A percentile compares a stretch with the other conserved stretches of the same genome.
Conservation (phyloP, 2,113 vertebrate genomes). For the Alligator mississippiensis region DNA sequence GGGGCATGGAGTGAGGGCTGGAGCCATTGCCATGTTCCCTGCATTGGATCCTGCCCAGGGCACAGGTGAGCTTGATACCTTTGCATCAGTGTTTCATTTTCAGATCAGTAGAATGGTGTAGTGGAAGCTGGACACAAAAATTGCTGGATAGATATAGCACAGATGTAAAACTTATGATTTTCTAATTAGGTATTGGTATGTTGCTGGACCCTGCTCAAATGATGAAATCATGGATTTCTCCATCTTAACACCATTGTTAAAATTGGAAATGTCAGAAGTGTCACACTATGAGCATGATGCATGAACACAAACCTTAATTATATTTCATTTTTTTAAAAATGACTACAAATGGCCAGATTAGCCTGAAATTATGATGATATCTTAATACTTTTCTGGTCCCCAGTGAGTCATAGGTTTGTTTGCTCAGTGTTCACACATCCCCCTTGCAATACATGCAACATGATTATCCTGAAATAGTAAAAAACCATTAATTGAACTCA, state of each 20-base stretch:
- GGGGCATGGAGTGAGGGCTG: no score
- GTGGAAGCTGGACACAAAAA: constrained; percentile 30
- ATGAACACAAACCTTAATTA: constrained; percentile 52
- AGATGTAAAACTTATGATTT: constrained; percentile 41
- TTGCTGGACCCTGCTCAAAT: constrained; percentile 17
- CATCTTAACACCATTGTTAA: constrained; percentile 61
- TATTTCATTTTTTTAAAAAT: constrained; percentile 55
- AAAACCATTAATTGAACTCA: not conserved
- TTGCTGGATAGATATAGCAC: not conserved
- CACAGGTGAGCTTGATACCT: no score
- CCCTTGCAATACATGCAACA: constrained; percentile 13
- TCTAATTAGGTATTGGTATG: constrained; percentile 34
- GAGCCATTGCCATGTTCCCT: no score
- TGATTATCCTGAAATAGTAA: constrained; percentile 17
- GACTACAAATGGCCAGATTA: constrained; percentile 51
- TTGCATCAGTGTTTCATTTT: not conserved
- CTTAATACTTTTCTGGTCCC: constrained; percentile 12
- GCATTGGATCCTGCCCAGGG: no score
- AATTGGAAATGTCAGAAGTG: constrained; percentile 72
- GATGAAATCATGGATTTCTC: constrained; percentile 58
- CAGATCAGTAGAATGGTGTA: not conserved
- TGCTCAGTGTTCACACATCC: constrained; percentile 36
- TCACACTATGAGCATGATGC: constrained; percentile 53
- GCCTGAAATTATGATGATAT: constrained; percentile 38
- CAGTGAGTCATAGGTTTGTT: constrained; percentile 38